A percentile compares a stretch with the other conserved stretches of the same genome.
Conservation (phyloP, 2,888 invertebrate species). For the Ptilodon capucinus region DNA sequence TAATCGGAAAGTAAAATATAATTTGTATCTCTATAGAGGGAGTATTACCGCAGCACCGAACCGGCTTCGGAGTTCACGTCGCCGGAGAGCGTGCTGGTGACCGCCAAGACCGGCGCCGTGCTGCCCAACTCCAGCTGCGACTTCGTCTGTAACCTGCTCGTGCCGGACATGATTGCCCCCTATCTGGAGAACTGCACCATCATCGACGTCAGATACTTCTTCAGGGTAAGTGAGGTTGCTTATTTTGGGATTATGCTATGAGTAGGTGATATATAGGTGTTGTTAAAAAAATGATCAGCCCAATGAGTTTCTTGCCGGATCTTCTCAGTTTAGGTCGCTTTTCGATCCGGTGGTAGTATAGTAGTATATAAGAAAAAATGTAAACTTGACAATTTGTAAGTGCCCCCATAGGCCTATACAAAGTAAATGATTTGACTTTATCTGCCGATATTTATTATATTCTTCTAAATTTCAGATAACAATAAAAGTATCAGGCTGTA, state of each 20-base stretch:
- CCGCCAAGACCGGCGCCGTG: slow-evolving; percentile 42
- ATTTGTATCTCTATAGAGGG: slow-evolving; percentile 40
- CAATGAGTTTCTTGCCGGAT: too few relatives aligned
- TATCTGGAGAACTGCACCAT: slow-evolving; percentile 53
- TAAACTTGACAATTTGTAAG: too few relatives aligned
- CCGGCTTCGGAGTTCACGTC: slow-evolving; percentile 50
- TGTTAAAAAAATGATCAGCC: too few relatives aligned
- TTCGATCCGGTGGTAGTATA: too few relatives aligned
- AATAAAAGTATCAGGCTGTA: slow-evolving; percentile 60
- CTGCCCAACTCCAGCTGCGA: slow-evolving; percentile 35
- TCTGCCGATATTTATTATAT: too few relatives aligned
- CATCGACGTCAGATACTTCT: slow-evolving; percentile 58
- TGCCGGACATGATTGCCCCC: slow-evolving; percentile 54
- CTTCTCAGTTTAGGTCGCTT: too few relatives aligned
- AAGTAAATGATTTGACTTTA: too few relatives aligned
- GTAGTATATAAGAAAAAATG: too few relatives aligned
- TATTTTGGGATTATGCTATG: too few relatives aligned
- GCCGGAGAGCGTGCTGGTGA: slow-evolving; percentile 40
- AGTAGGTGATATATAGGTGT: too few relatives aligned
- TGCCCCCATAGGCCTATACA: too few relatives aligned
- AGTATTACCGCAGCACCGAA: slow-evolving; percentile 46
- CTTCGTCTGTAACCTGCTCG: slow-evolving; percentile 37
- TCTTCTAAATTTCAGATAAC: slow-evolving; percentile 57
- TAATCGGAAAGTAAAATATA: too few relatives aligned
- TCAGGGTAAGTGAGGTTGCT: slow-evolving; percentile 58